A percentile compares a stretch with the other conserved stretches of the same genome.
Conservation (phyloP, 2,113 vertebrate species). For the Otolemur garnettii region DNA sequence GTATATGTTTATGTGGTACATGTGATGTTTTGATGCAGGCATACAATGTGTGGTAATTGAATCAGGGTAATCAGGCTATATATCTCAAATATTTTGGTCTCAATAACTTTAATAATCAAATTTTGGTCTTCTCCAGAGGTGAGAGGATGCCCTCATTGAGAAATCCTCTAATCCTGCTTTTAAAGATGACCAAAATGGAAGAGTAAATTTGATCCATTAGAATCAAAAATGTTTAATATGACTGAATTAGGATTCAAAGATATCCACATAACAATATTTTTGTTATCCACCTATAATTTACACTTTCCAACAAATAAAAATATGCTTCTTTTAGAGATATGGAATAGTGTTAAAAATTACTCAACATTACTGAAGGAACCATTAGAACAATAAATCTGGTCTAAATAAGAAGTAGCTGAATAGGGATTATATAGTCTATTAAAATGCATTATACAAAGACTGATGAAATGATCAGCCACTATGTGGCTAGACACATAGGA, state of each 20-base stretch:
- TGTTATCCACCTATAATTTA: neutral
- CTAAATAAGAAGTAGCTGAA: neutral
- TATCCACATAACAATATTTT: neutral
- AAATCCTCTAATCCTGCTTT: neutral
- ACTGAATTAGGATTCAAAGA: slow-evolving; percentile 8
- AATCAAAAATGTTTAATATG: neutral
- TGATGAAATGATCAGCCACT: neutral
- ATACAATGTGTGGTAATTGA: too few species aligned
- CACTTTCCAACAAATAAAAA: neutral
- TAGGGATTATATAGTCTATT: neutral
- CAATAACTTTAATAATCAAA: neutral
- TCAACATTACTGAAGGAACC: neutral
- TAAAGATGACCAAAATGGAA: neutral
- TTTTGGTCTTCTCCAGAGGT: neutral
- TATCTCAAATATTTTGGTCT: neutral
- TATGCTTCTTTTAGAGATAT: neutral
- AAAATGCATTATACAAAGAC: neutral
- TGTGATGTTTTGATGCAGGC: too few species aligned
- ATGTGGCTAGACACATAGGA: neutral
- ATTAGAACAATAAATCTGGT: neutral
- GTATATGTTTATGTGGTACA: too few species aligned
- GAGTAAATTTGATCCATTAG: neutral
- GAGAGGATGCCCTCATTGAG: neutral
- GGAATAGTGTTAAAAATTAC: neutral
- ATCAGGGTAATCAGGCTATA: too few species aligned